Conservation (phyloP, 2,113 vertebrate species). For the Erythrolamprus reginae region DNA sequence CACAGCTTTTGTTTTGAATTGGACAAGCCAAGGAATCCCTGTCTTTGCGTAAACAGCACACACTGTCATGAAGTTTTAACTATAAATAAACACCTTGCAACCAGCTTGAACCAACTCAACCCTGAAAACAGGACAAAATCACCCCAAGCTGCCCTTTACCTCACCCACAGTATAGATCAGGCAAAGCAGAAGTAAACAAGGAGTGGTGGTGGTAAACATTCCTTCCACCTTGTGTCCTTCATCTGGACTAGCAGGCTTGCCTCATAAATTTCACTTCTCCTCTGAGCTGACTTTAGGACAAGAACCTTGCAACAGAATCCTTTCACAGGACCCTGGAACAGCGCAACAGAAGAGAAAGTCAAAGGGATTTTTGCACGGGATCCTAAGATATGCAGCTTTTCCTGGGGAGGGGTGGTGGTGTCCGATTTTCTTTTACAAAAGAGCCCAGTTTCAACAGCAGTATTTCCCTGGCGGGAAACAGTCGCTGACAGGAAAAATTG, state of each 20-base stretch:
- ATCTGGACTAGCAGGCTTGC: background rate
- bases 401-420: background rate
- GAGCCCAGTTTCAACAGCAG: background rate
- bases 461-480: background rate
- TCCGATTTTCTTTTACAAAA: background rate
- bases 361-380: background rate
- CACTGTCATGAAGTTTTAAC: background rate
- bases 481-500: background rate
- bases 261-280: background rate
- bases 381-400: background rate
- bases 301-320: background rate
- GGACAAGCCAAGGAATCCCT: background rate
- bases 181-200: background rate
- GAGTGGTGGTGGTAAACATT: background rate
- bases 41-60: fast-evolving
- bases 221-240: background rate
- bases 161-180: background rate
- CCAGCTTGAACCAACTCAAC: constrained; percentile 12
- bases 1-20: fast-evolving
- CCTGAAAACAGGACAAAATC: background rate
- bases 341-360: background rate
- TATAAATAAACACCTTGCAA: background rate
- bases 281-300: background rate
- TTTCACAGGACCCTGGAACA: background rate
- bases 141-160: background rate